A percentile compares a stretch with the other conserved stretches of the same genome.
phyloP scores from a whole-genome alignment of 2,113 vertebrate species.

The Hippocampus barbouri region DNA sequence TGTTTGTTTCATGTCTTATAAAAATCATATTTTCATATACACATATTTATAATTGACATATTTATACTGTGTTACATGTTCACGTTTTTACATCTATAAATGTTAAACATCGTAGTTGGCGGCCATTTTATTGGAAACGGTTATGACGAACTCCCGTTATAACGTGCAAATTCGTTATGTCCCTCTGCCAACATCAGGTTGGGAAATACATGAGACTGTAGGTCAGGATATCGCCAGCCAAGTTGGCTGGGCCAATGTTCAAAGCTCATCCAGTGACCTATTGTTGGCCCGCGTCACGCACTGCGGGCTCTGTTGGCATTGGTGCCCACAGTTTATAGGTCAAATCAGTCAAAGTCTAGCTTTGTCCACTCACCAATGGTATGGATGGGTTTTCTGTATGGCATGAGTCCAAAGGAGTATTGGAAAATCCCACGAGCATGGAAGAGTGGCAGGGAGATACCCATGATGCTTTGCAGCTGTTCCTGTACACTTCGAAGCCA shows the following conservation, averaged over 20 bases:
- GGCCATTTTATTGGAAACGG: no score
- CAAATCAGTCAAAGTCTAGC: not conserved
- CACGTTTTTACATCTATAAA: no score
- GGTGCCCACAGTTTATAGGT: not conserved
- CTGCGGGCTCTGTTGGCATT: not conserved
- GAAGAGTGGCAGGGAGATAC: constrained; percentile 86
- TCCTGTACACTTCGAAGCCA: constrained; percentile 79
- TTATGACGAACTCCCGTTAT: no score
- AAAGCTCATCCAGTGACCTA: not conserved
- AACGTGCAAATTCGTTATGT: not conserved
- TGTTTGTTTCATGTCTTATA: no score
- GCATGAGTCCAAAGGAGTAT: constrained; percentile 88
- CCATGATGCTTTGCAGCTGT: constrained; percentile 80
- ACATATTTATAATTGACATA: no score
- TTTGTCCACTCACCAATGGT: constrained; percentile 80
- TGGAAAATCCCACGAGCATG: constrained; percentile 90
- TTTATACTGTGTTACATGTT: no score
- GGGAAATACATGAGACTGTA: not conserved
- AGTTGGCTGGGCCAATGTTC: not conserved
- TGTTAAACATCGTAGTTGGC: no score
- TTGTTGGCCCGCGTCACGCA: not conserved
- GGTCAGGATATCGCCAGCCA: not conserved
- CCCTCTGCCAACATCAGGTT: constrained; percentile 23
- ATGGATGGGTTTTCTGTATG: constrained; percentile 82
- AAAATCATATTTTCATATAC: no score